Conservation (phyloP, 2,888 invertebrate genomes). For the Linyphia triangularis region DNA sequence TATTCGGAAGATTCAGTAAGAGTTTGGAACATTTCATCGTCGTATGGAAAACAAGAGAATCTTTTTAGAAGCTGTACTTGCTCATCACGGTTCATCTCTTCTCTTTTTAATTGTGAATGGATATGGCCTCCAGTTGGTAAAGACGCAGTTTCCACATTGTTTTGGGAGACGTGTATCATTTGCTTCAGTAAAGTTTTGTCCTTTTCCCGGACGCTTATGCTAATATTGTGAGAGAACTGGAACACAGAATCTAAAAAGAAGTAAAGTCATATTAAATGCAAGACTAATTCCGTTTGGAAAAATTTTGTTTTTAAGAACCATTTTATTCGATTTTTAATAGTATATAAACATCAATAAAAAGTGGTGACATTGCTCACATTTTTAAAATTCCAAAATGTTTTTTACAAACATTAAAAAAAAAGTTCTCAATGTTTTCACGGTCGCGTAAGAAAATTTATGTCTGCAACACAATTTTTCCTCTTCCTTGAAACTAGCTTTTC, state of each 20-base stretch:
- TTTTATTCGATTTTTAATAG: no score
- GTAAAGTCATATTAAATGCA: not conserved
- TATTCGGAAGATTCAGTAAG: not conserved
- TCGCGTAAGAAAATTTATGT: no score
- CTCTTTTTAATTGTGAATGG: not conserved
- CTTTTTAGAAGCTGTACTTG: not conserved
- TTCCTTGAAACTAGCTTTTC: no score
- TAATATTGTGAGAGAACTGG: slow-evolving; percentile 3
- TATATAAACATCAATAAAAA: no score
- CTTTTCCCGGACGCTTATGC: not conserved
- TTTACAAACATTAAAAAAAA: no score
- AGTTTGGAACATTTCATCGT: not conserved
- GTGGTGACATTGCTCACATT: no score
- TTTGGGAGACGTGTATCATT: not conserved
- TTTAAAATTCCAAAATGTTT: no score
- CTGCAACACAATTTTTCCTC: no score
- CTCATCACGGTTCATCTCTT: slow-evolving; percentile 4
- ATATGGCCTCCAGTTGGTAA: not conserved
- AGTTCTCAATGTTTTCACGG: no score
- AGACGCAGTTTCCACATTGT: not conserved
- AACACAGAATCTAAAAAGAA: slow-evolving; percentile 17
- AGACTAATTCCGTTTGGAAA: not conserved
- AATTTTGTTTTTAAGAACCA: no score
- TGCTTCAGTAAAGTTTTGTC: not conserved
- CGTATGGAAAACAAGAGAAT: not conserved